Conservation (phyloP, 2,113 vertebrate species). For the Balaenoptera acutorostrata region DNA sequence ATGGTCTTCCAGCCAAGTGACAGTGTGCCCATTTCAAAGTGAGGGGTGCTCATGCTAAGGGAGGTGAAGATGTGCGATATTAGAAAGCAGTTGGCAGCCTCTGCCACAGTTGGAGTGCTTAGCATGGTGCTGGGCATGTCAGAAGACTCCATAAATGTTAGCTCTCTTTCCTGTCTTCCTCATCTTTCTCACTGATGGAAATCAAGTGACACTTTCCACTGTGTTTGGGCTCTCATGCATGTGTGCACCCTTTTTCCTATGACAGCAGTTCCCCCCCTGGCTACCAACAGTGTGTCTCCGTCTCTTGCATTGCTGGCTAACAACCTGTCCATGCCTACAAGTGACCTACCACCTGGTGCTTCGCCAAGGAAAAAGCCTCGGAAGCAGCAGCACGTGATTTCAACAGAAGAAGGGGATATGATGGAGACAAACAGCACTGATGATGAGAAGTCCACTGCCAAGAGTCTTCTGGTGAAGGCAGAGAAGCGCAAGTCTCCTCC, state of each 20-base stretch:
- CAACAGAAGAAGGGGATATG: constrained; percentile 98
- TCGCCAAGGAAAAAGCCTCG: constrained; percentile 97
- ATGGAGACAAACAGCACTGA: constrained; percentile 98
- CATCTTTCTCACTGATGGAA: background rate
- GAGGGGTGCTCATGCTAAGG: background rate
- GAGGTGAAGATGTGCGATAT: background rate
- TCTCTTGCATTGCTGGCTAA: constrained; percentile 84
- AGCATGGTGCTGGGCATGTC: background rate
- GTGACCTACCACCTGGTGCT: constrained; percentile 93
- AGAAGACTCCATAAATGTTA: background rate
- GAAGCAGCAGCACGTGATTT: constrained; percentile 98
- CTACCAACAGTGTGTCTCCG: constrained; percentile 83
- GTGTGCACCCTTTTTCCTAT: background rate
- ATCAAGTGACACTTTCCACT: background rate
- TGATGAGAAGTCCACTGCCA: constrained; percentile 90
- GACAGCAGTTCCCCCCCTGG: constrained; percentile 83
- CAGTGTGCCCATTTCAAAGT: background rate
- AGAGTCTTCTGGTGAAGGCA: constrained; percentile 87
- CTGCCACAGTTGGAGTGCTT: background rate
- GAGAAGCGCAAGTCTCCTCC: constrained; percentile 96
- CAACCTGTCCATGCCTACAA: constrained; percentile 84
- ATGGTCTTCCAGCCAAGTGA: background rate
- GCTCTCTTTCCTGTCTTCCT: background rate
- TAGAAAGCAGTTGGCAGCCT: background rate
- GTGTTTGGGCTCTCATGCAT: constrained; percentile 55